phyloP scores from a whole-genome alignment of 2,888 invertebrate species.

The Lampropteryx suffumata region DNA sequence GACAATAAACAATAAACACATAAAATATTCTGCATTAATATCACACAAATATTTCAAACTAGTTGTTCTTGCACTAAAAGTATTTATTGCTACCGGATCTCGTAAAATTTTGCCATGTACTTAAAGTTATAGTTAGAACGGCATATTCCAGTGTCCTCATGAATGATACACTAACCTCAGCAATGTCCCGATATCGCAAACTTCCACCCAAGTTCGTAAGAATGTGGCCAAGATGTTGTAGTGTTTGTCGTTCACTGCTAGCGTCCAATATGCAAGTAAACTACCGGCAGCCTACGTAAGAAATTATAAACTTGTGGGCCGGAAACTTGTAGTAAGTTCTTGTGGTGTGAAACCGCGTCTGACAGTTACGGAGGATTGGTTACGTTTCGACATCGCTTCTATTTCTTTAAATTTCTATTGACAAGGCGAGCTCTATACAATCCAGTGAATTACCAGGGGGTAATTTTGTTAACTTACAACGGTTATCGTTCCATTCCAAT shows the following conservation, averaged over 20 bases:
- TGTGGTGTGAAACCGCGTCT: neutral
- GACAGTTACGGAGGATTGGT: conserved; percentile 11
- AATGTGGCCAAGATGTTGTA: conserved; percentile 52
- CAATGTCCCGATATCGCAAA: conserved; percentile 19
- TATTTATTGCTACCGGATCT: too few species aligned
- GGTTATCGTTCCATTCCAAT: too few species aligned
- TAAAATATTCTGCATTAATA: too few species aligned
- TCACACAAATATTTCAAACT: too few species aligned
- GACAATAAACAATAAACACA: too few species aligned
- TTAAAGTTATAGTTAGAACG: neutral
- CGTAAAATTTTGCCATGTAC: neutral
- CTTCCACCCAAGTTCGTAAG: conserved; percentile 41
- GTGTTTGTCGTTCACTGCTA: conserved; percentile 48
- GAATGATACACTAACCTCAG: conserved; percentile 18
- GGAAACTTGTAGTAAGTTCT: conserved; percentile 1
- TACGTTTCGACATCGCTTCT: neutral
- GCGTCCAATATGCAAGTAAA: conserved; percentile 29
- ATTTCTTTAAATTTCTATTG: too few species aligned
- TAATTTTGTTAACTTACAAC: too few species aligned
- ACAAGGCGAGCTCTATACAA: too few species aligned
- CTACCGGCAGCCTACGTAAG: conserved; percentile 20
- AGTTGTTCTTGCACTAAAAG: too few species aligned
- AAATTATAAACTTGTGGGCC: conserved; percentile 7
- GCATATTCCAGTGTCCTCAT: neutral
- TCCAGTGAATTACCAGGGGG: too few species aligned